Evolutionary conservation across 2,797 vertebrate genomes (phyloP), one percentile per base, ranked within the genome.

Genomic region (Vespertilio murinus): DNA sequence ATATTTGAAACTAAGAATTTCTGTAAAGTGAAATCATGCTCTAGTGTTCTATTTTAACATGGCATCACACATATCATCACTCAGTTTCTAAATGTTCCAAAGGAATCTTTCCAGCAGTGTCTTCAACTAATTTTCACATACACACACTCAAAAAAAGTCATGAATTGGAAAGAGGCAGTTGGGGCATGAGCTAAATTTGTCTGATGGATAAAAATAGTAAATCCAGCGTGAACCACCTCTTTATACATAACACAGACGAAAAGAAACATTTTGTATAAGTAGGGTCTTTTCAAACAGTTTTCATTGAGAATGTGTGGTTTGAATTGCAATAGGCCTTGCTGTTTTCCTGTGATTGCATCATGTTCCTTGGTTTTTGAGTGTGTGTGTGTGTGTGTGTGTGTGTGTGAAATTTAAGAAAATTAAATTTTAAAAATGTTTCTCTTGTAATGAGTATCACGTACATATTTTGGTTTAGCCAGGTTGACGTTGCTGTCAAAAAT

Each of bases 131-230:
- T 86, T 88, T 85, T 71, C 61, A 33, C 33, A 17, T 25, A 3
- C 74, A 82, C 40, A 64, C 42, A 78, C 33, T 30, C n/a, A 54
- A 22, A 61, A 61, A n/a, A 42, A 47, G 18, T 79, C 38, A 84
- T 61, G 70, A 89, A 93, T 75, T 84, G 71, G 78, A 83, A 93
- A 65, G 45, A 88, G 84, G 45, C 54, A 81, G 0, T 54, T 83
- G n/a, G 14, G 28, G 35, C 49, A 92, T 83, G 14, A 77, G 23
- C 35, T 93, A 86, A 93, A 67, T 56, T 93, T 77, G 28, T 83
- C 59, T 65, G 38, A n/a, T 84, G 25, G 20, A 77, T 91, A 30
- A 93, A 59, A 96, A 84, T n/a, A 79, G 56, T 61, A 94, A 82
- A 75, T 52, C 54, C 13, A 85, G 56, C 13, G 23, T 54, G 35